Conservation (phyloP, 2,888 invertebrate species). For the Oligia strigilis region DNA sequence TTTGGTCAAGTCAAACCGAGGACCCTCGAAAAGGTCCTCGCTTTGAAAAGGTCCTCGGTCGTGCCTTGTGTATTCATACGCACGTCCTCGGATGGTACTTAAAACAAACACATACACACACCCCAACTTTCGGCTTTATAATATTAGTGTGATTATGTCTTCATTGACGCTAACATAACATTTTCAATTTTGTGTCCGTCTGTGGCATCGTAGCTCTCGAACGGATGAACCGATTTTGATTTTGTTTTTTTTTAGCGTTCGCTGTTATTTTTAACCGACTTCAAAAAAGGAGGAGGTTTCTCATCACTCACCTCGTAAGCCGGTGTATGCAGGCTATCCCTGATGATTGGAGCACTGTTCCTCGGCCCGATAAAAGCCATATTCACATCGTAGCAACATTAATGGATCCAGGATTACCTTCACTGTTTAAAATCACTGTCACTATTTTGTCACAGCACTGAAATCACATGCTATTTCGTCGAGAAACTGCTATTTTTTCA, state of each 20-base stretch:
- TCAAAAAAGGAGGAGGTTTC: too few species aligned
- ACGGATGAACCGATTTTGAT: too few species aligned
- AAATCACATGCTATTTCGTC: constrained; percentile 3
- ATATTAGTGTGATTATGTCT: neutral
- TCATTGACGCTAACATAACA: neutral
- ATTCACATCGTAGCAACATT: constrained; percentile 81
- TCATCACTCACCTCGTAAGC: constrained; percentile 91
- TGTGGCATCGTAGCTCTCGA: too few species aligned
- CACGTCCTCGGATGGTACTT: too few species aligned
- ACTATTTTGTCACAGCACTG: constrained; percentile 25
- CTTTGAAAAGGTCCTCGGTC: too few species aligned
- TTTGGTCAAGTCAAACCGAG: too few species aligned
- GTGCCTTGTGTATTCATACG: too few species aligned
- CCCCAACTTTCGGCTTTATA: too few species aligned
- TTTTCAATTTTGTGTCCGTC: neutral
- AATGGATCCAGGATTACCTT: constrained; percentile 55
- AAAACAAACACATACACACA: too few species aligned
- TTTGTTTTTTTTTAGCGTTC: too few species aligned
- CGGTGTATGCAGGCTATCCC: constrained; percentile 92
- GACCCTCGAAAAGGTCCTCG: too few species aligned
- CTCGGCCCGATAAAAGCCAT: constrained; percentile 91
- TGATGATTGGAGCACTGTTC: constrained; percentile 92
- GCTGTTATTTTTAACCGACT: too few species aligned
- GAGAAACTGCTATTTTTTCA: neutral
- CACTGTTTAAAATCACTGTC: constrained; percentile 34